These are phyloP conservation scores for Ecliptopera silaceata DNA, from an alignment of 2,888 invertebrate genomes.

Conservation along the genomic window DNA sequence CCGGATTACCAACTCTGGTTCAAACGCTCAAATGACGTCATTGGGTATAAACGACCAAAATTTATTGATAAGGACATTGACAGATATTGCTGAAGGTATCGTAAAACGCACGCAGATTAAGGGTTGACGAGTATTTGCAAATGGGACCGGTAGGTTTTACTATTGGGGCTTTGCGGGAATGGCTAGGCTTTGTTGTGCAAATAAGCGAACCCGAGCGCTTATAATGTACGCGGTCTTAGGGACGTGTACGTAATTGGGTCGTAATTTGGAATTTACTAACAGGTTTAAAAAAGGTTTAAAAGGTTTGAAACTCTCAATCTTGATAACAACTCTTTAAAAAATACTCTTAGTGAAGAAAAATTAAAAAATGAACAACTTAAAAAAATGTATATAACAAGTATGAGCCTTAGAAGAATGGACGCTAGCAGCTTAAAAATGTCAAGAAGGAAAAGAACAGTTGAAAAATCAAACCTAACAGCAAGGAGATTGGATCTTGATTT, in stretches of 20 bases:
- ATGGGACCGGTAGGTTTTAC: slow-evolving; percentile 73
- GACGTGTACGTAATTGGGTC: slow-evolving; percentile 23
- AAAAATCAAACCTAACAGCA: too few relatives aligned
- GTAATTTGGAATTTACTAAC: slow-evolving; percentile 30
- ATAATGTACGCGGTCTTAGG: slow-evolving; percentile 33
- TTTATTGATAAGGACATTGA: slow-evolving; percentile 83
- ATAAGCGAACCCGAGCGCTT: slow-evolving; percentile 45
- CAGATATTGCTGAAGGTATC: slow-evolving; percentile 78
- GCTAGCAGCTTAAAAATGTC: too few relatives aligned
- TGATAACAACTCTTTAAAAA: too few relatives aligned
- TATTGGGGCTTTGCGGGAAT: slow-evolving; percentile 54
- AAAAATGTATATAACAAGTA: too few relatives aligned
- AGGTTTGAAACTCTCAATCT: not conserved
- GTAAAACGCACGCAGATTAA: slow-evolving; percentile 81
- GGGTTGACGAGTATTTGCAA: slow-evolving; percentile 75
- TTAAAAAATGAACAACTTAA: too few relatives aligned
- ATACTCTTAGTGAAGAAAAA: too few relatives aligned
- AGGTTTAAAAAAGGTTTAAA: too few relatives aligned
- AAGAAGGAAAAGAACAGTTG: too few relatives aligned
- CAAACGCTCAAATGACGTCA: slow-evolving; percentile 79
- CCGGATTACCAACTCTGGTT: slow-evolving; percentile 74
- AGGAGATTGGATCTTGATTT: too few relatives aligned
- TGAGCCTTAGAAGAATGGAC: too few relatives aligned
- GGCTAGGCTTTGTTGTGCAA: slow-evolving; percentile 61
- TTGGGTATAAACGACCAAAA: slow-evolving; percentile 75